Percentiles rank a stretch among this genome's conserved stretches.
These are phyloP conservation scores for Columba guinea DNA, from an alignment of 2,797 vertebrate species.

Conservation along the genomic window DNA sequence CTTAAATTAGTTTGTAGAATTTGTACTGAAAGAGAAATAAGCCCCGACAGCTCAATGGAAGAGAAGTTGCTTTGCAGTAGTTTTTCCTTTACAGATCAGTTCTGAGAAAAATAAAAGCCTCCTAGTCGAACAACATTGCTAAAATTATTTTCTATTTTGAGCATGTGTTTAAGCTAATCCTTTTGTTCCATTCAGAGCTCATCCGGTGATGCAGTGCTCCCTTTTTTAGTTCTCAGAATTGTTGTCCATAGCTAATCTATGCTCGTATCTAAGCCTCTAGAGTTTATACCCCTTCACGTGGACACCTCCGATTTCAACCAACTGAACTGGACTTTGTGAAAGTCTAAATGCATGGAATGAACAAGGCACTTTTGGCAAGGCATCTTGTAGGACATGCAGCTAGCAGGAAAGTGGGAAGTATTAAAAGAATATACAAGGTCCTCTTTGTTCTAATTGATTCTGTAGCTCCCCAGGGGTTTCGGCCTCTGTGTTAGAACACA, in stretches of 20 bases:
- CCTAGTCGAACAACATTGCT: conserved; percentile 45
- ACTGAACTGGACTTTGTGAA: neutral
- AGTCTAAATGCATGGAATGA: neutral
- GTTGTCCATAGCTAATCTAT: conserved; percentile 23
- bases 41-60: neutral
- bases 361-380: neutral
- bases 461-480: neutral
- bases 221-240: conserved; percentile 63
- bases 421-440: neutral
- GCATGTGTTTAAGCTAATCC: conserved; percentile 52
- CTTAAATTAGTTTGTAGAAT: conserved; percentile 44
- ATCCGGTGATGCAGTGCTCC: conserved; percentile 57
- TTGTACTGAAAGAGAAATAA: conserved; percentile 6
- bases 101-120: conserved; percentile 9
- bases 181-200: conserved; percentile 68
- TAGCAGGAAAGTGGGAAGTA: neutral
- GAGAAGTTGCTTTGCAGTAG: conserved; percentile 31
- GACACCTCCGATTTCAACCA: neutral
- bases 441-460: neutral
- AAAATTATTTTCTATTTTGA: conserved; percentile 71
- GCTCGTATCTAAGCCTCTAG: neutral
- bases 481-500: neutral
- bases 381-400: neutral
- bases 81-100: conserved; percentile 41
- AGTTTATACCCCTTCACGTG: neutral